Base-by-base conservation (phyloP, 2,888 invertebrate species). In the Meiosimyza platycephala region DNA sequence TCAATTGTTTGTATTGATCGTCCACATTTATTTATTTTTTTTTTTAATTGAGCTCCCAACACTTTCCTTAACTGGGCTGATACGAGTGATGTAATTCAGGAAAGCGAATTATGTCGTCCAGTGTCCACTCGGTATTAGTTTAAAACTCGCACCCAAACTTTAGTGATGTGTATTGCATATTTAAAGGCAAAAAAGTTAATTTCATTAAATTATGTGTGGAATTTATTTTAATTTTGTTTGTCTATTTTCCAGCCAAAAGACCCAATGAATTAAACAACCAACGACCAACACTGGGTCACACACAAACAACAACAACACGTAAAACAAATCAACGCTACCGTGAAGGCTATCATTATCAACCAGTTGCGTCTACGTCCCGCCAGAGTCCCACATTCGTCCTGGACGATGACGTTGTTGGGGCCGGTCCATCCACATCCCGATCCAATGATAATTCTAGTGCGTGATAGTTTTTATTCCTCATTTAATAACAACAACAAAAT, bases 311-410 rank as follows among this genome's bases (percentile, higher is more conserved):
- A 64, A 63, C 83, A 79, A 84, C 85, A 79, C 84, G 86, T 81
- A 87, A 86, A 83, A 81, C 86, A 81, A 87, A 86, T 84, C 85
- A 86, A 78, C 87, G 87, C 79, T 87, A 88, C 80, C 86, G 87
- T 81, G 87, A 88, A 84, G 88, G 87, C 80, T 88, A 88, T 82
- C 88, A 88, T 83, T 88, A 88, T 84, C 87, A 87, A 82, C 86
- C 86, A 79, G 85, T 87, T 80, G 86, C 87, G 82, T 89, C 89
- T 79, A 90, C 90, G 82, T 90, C 90, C 81, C 88, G 88, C 86
- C 88, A 89, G 83, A 88, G 88, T 83, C 88, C 88, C 79, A 87
- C 87, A 78, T 88, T 88, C 81, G 82, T 87, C 78, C 78, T 88
- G 80, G 87, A 85, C 80, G 85, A 86, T 76, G 71, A 33, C 4